Evolutionary conservation across 2,113 vertebrate genomes (phyloP), one percentile per base, ranked within the genome.

Genomic region (Chaetodon trifascialis): DNA sequence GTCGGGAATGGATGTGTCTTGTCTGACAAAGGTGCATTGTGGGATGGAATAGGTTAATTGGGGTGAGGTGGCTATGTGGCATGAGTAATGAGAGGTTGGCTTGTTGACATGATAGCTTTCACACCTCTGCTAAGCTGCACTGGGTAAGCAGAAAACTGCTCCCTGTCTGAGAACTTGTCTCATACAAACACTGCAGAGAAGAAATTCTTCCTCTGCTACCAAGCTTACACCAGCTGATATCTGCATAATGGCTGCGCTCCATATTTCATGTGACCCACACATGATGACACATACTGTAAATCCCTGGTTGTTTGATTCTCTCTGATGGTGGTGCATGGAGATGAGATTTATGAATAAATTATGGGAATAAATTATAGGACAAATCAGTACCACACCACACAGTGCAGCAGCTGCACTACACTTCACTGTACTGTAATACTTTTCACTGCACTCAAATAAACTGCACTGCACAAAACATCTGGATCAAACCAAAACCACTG

Each of bases 21-120:
- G 71, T 89, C 89, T 92, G 74, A 85, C 84, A 91, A 73, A 92
- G 79, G 85, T 91, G 89, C 81, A 89, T 91, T 73, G 66, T 90
- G 87, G 89, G 84, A 90, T 77, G 59, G 83, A 84, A 80, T 38
- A 84, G 87, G 92, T 91, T 94, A 92, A 94, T 93, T 92, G 88
- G 85, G 90, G 86, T 92, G 87, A 93, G 80, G 79, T 67, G 88
- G 69, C 80, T 75, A 66, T 62, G 86, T 86, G 82, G 86, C 74
- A 77, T 91, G 90, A 92, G 84, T 88, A 93, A 93, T 94, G 92
- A 93, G 87, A 85, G 76, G 84, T 77, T 90, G 91, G 88, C 89
- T 93, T 92, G 91, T 93, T 92, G 93, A 89, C 91, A 91, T 80
- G 76, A 86, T 75, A 79, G 69, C 82, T 86, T 84, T 90, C 73